Base-by-base conservation (phyloP, 2,888 invertebrate species). In the Baccha elongata region DNA sequence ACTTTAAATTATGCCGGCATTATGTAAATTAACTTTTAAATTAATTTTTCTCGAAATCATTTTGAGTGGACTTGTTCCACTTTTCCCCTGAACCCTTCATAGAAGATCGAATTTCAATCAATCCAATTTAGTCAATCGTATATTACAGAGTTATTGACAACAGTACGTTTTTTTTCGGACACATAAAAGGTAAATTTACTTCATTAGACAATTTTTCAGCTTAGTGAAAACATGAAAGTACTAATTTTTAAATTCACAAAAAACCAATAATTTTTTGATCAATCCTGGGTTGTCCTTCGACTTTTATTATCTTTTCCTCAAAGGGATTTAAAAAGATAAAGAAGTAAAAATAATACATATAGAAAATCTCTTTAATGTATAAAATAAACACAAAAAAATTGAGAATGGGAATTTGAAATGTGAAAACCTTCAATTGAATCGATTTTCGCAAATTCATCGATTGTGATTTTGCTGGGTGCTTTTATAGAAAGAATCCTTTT, bases 371-470 rank as follows among this genome's bases (percentile, higher is more conserved):
- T 29, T 10, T 13, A n/a, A 17, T 37, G 5, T 10, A 40, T 15
- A 23, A 15, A 40, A 13, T 8, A 17, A 58, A 58, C 1, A 42
- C n/a, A 11, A 42, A 11, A 40, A 0, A 21, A 23, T 3, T 23
- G 3, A 6, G 26, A 60, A 17, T 11, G 17, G 35, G 21, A 13
- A 7, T 32, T 32, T 5, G 2, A 15, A 32, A 40, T 7, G 11
- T 19, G 35, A n/a, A 35, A 50, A 29, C 10, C n/a, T 44, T 68
- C 60, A 44, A 50, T 75, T 52, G 37, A 29, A 76, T 76, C 75
- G 69, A 75, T 69, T 62, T 75, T 69, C 3, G 17, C 10, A 26
- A 62, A 60, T 58, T 37, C 52, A 50, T 74, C 50, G 68, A 74
- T 75, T 60, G 42, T 60, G 62, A 62, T 69, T 75, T 60, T 21